These are phyloP conservation scores for Asbolus verrucosus DNA, from an alignment of 1,140 invertebrate species.

Conservation along the genomic window DNA sequence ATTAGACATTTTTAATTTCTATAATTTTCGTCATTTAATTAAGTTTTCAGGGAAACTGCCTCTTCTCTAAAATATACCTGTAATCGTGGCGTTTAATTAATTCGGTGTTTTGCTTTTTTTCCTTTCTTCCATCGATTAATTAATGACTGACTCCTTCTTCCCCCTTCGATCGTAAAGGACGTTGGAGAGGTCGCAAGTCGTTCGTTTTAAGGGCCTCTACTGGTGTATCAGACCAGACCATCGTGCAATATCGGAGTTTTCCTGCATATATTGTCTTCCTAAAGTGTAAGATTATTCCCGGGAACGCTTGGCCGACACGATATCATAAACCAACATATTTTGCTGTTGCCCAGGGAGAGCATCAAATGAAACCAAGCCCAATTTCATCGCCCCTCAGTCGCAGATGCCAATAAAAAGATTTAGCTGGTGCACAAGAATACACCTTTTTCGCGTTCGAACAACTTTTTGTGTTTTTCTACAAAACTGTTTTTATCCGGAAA, in stretches of 20 bases:
- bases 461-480: conserved; percentile 30
- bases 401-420: conserved; percentile 43
- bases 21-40: conserved; percentile 25
- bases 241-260: conserved; percentile 28
- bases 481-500: conserved; percentile 32
- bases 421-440: conserved; percentile 15
- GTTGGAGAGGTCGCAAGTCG: not conserved
- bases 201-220: not conserved
- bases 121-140: conserved; percentile 22
- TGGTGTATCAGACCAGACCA: conserved; percentile 26
- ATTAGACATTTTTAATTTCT: conserved; percentile 23
- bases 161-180: conserved; percentile 2
- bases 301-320: conserved; percentile 33
- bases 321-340: conserved; percentile 47
- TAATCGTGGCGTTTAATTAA: conserved; percentile 13
- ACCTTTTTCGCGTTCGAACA: conserved; percentile 16
- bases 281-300: conserved; percentile 31
- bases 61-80: not conserved
- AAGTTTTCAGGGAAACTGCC: not conserved
- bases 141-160: not conserved
- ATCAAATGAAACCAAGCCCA: conserved; percentile 41
- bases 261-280: conserved; percentile 32
- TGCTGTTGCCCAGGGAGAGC: conserved; percentile 38
- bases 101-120: not conserved
- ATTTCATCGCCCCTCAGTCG: conserved; percentile 40